Conservation (phyloP, 2,797 vertebrate species). For the Macropodus opercularis region DNA sequence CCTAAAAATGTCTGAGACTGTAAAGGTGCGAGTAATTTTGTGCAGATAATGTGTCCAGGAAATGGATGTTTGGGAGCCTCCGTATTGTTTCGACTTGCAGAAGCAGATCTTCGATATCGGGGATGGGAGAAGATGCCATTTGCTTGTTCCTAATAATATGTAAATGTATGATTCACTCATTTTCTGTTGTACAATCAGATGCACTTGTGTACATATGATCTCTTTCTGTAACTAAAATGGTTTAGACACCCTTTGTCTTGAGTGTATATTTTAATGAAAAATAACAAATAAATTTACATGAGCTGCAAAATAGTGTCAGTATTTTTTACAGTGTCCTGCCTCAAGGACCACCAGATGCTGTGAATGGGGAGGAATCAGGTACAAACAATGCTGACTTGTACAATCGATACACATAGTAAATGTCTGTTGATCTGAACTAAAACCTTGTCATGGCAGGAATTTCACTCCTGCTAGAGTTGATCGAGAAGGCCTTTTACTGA, state of each 20-base stretch:
- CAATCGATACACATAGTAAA: constrained; percentile 5
- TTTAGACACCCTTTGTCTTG: constrained; percentile 76
- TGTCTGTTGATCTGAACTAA: not conserved
- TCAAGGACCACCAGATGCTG: not conserved
- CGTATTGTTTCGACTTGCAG: not conserved
- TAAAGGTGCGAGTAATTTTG: constrained; percentile 27
- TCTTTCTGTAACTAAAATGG: constrained; percentile 73
- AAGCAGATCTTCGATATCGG: not conserved
- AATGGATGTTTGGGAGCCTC: constrained; percentile 11
- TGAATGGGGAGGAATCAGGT: not conserved
- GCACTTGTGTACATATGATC: constrained; percentile 71
- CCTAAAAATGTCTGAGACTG: constrained; percentile 10
- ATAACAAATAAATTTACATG: constrained; percentile 80
- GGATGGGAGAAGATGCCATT: constrained; percentile 31
- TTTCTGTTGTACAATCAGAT: constrained; percentile 64
- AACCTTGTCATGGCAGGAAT: not conserved
- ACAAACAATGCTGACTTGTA: constrained; percentile 11
- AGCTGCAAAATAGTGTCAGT: constrained; percentile 47
- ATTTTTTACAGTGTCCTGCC: not conserved
- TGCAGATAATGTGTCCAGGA: constrained; percentile 14
- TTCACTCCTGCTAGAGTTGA: not conserved
- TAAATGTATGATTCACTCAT: constrained; percentile 37
- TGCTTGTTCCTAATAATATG: constrained; percentile 49
- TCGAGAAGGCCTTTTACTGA: not conserved
- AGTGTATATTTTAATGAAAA: constrained; percentile 84